Evolutionary conservation across 2,113 vertebrate genomes (phyloP).

Genomic region (cat (Felis catus)): DNA sequence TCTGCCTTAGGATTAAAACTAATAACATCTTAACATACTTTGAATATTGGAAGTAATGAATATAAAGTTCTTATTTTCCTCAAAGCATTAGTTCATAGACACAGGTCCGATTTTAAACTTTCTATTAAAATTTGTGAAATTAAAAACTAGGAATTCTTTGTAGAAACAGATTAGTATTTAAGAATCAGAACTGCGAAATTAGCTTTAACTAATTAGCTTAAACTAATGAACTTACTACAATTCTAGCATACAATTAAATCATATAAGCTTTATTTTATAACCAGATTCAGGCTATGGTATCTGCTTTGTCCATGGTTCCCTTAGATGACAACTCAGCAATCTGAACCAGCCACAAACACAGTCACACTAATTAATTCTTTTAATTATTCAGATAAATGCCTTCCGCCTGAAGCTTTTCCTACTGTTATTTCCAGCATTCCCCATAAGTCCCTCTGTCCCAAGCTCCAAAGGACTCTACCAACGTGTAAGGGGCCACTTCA

Average conservation of each 20-base stretch:
- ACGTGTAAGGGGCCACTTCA: not conserved
- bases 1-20: slow-evolving; percentile 1
- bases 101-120: not conserved
- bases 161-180: not conserved
- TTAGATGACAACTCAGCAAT: not conserved
- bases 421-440: not conserved
- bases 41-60: not conserved
- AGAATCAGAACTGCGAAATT: not conserved
- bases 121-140: slow-evolving; percentile 20
- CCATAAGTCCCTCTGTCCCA: not conserved
- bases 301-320: not conserved
- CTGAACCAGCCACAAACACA: not conserved
- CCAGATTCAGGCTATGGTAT: not conserved
- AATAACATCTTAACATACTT: not conserved
- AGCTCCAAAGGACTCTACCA: not conserved
- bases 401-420: not conserved
- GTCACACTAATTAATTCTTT: not conserved
- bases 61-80: not conserved
- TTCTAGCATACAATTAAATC: not conserved
- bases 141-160: slow-evolving; percentile 28
- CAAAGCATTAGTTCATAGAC: slow-evolving; percentile 11
- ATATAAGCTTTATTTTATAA: not conserved
- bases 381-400: not conserved
- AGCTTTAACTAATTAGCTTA: not conserved
- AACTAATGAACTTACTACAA: not conserved